Evolutionary conservation across 2,797 vertebrate species (phyloP).

Genomic region (Melanogrammus aeglefinus): DNA sequence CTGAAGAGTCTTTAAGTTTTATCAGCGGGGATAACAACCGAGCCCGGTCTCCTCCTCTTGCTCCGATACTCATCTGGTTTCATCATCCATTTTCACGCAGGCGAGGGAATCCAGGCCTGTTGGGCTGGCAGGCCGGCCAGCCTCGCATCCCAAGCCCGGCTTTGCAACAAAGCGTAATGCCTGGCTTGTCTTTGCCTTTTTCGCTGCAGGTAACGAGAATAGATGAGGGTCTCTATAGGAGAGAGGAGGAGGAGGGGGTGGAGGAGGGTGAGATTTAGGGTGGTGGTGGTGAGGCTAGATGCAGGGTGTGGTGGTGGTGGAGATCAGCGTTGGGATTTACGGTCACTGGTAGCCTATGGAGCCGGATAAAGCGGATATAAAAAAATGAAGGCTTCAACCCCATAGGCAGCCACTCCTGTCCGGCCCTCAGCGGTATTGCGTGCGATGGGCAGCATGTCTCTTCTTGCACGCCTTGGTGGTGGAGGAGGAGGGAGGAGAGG

Average conservation of each 20-base stretch:
- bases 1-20: conserved; percentile 71
- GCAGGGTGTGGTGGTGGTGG: conserved; percentile 51
- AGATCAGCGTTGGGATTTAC: conserved; percentile 68
- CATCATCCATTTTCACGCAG: conserved; percentile 67
- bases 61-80: conserved; percentile 73
- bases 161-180: conserved; percentile 67
- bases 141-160: conserved; percentile 59
- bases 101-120: conserved; percentile 66
- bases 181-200: conserved; percentile 60
- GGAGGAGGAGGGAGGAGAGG: background rate
- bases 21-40: conserved; percentile 49
- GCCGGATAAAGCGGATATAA: conserved; percentile 47
- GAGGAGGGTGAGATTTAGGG: conserved; percentile 4
- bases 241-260: conserved; percentile 7
- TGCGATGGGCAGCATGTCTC: background rate
- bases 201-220: conserved; percentile 74
- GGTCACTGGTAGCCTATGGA: conserved; percentile 51
- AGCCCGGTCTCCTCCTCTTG: conserved; percentile 70
- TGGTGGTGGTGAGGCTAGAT: conserved; percentile 38
- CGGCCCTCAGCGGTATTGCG: no score
- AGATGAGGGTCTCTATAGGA: conserved; percentile 59
- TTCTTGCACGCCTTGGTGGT: background rate
- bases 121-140: conserved; percentile 62
- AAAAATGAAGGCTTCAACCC: background rate
- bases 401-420: background rate